These are phyloP conservation scores for Pipra filicauda DNA, from an alignment of 2,113 vertebrate genomes.

Conservation along the genomic window DNA sequence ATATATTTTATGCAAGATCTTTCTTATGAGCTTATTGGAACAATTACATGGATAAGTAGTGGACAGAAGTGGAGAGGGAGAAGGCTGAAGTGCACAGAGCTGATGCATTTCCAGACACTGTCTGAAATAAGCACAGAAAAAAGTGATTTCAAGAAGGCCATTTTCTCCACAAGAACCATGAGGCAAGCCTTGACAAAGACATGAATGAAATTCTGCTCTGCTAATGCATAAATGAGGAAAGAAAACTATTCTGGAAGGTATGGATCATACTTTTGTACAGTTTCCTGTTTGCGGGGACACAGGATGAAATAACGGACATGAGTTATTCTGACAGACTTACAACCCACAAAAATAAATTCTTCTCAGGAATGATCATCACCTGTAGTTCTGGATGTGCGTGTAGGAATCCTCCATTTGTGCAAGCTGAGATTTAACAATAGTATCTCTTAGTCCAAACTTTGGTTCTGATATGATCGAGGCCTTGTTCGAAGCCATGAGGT, in stretches of 20 bases:
- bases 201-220: not conserved
- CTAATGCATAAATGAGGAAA: not conserved
- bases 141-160: not conserved
- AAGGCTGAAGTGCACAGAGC: not conserved
- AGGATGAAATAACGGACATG: rapidly evolving
- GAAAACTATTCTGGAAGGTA: not conserved
- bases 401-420: conserved; percentile 86
- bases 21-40: not conserved
- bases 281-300: not conserved
- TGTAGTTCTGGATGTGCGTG: conserved; percentile 85
- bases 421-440: conserved; percentile 87
- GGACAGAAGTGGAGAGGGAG: not conserved
- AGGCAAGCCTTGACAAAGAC: not conserved
- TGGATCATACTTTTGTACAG: not conserved
- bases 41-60: not conserved
- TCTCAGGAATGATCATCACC: conserved; percentile 62
- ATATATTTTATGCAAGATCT: not conserved
- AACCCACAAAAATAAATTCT: not conserved
- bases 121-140: not conserved
- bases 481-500: conserved; percentile 78
- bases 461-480: conserved; percentile 83
- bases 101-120: not conserved
- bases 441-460: conserved; percentile 88
- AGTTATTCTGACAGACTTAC: not conserved
- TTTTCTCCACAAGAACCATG: not conserved